A percentile compares a stretch with the other conserved stretches of the same genome.
Conservation (phyloP, 1,140 invertebrate species). For the Trichonephila clavata region DNA sequence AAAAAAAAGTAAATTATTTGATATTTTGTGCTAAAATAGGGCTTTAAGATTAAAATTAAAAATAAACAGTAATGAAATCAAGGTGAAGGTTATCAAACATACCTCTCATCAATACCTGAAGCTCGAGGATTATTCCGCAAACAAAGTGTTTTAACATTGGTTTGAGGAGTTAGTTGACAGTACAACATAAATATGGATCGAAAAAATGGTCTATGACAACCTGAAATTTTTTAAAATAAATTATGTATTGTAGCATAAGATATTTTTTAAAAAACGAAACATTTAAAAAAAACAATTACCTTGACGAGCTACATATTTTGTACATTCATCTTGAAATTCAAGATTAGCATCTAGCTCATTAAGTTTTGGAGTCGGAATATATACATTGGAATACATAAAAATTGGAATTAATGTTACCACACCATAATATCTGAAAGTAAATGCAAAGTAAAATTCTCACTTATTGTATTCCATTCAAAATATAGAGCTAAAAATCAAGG, state of each 20-base stretch:
- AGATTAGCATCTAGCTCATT: slow-evolving; percentile 84
- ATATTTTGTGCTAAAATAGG: not conserved
- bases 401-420: slow-evolving; percentile 92
- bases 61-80: not conserved
- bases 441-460: not conserved
- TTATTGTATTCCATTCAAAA: not conserved
- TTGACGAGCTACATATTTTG: slow-evolving; percentile 86
- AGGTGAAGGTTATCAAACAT: not conserved
- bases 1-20: too few relatives aligned
- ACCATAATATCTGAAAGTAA: slow-evolving; percentile 85
- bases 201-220: slow-evolving; percentile 85
- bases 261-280: not conserved
- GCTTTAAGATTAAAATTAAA: not conserved
- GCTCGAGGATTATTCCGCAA: slow-evolving; percentile 88
- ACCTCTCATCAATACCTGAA: slow-evolving; percentile 83
- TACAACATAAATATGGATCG: slow-evolving; percentile 91
- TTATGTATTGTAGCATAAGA: too few relatives aligned
- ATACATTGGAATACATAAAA: slow-evolving; percentile 96
- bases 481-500: not conserved
- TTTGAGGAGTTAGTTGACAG: slow-evolving; percentile 90
- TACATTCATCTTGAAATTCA: slow-evolving; percentile 88
- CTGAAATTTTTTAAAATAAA: slow-evolving; percentile 79
- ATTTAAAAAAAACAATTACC: slow-evolving; percentile 79
- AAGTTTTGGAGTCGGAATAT: slow-evolving; percentile 89
- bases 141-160: slow-evolving; percentile 92